These are phyloP conservation scores for Enteromius treurensis DNA, from an alignment of 2,797 vertebrate species.

Conservation along the genomic window DNA sequence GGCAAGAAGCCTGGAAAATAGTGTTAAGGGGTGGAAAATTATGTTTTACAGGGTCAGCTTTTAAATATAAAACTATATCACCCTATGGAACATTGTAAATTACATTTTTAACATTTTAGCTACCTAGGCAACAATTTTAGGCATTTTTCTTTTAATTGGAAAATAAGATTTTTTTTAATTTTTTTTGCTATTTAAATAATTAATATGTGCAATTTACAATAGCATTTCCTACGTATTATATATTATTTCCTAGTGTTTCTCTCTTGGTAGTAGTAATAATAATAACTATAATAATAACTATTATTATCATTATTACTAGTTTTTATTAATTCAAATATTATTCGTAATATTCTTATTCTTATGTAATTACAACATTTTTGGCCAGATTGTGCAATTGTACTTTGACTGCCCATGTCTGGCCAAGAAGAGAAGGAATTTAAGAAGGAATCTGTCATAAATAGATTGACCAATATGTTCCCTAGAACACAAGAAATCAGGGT, in stretches of 20 bases:
- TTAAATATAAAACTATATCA: constrained; percentile 1
- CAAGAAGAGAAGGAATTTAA: neutral
- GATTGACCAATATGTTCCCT: neutral
- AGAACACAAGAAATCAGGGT: neutral
- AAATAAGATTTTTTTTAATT: too few species aligned
- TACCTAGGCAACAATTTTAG: neutral
- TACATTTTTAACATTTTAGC: neutral
- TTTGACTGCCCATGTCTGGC: neutral
- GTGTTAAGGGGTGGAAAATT: neutral
- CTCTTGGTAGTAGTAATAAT: neutral
- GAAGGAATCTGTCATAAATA: neutral
- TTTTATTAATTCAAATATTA: neutral
- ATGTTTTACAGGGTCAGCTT: neutral
- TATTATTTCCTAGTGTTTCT: neutral
- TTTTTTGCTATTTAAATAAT: neutral
- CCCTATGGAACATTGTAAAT: neutral
- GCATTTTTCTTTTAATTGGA: neutral
- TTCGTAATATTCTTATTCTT: neutral
- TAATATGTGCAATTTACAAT: neutral
- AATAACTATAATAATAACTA: neutral
- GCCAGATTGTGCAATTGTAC: neutral
- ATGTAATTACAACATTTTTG: neutral
- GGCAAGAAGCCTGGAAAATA: neutral
- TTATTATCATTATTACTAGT: neutral
- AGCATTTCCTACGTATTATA: neutral